Base-by-base conservation (phyloP, 2,797 vertebrate genomes). In the Gastrophryne carolinensis region DNA sequence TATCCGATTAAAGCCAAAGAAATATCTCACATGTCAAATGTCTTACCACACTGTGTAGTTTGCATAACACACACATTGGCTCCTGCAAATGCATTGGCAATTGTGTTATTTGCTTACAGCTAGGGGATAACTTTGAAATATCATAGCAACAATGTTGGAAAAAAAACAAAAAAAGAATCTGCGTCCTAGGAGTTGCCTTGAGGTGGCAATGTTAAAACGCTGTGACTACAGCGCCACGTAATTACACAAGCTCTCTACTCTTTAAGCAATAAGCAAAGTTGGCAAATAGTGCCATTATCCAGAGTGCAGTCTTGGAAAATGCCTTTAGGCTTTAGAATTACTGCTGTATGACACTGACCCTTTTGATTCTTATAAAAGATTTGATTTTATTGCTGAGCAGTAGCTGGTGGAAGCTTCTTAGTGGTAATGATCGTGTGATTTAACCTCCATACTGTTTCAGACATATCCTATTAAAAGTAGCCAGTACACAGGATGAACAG, bases 321-420 rank as follows among this genome's bases (percentile, higher is more conserved):
- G 54, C 61, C 72, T 56, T 7, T 19, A 12, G 66, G 27, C 60
- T 7, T 47, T 2, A 30, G 19, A 34, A 44, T n/a, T 52, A 41
- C 27, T 56, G 15, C 17, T 35, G 24, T 24, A 58, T 21, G 57
- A 56, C 57, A 69, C 57, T 53, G 60, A 70, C 57, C 62, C 50
- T 37, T 39, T n/a, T 68, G n/a, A 32, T 76, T 62, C 58, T 11
- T 35, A 64, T 9, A 41, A 50, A 73, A 47, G 47, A 64, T 69
- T 70, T 63, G 23, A 30, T 39, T 70, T 54, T 63, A 56, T 41
- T 49, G 37, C 49, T 34, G 24, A 23, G 57, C 34, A 47, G 29
- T 27, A 39, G 13, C 7, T 53, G 17, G 12, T 27, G 29, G n/a
- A 27, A 58, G 39, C 53, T 47, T 41, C 39, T 35, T 52, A 13